A percentile compares a stretch with the other conserved stretches of the same genome.
Evolutionary conservation across 2,888 invertebrate species (phyloP).

Genomic region (Troides helena): DNA sequence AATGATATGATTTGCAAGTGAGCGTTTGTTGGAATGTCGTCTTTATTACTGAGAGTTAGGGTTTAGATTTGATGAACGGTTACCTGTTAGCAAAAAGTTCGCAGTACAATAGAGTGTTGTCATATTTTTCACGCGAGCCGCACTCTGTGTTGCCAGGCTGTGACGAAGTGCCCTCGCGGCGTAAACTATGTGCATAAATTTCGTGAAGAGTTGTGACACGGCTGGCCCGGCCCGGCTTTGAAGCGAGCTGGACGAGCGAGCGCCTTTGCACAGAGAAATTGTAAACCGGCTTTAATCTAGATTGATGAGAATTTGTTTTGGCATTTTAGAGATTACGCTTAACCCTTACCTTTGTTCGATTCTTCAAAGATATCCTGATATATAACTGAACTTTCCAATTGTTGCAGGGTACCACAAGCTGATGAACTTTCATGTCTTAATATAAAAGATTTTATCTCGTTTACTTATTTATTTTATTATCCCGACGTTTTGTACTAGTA

Average conservation of each 20-base stretch:
- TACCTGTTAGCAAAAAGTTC: constrained; percentile 12
- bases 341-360: too few relatives aligned
- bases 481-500: too few relatives aligned
- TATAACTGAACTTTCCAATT: too few relatives aligned
- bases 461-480: too few relatives aligned
- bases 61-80: constrained; percentile 4
- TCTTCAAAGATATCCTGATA: too few relatives aligned
- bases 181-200: constrained; percentile 76
- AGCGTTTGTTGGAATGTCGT: background rate
- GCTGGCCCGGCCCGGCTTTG: constrained; percentile 42
- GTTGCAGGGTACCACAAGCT: too few relatives aligned
- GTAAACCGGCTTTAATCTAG: constrained; percentile 23
- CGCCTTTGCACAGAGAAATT: constrained; percentile 39
- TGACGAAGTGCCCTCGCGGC: constrained; percentile 53
- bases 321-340: too few relatives aligned
- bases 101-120: constrained; percentile 37
- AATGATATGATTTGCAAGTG: background rate
- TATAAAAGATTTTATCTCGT: too few relatives aligned
- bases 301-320: constrained; percentile 13
- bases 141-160: constrained; percentile 47
- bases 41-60: constrained; percentile 10
- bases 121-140: constrained; percentile 42
- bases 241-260: constrained; percentile 42
- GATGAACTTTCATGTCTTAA: too few relatives aligned
- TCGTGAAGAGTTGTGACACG: constrained; percentile 55